These are phyloP conservation scores for Drosophila subquinaria DNA, from an alignment of 2,888 invertebrate genomes.

Conservation along the genomic window DNA sequence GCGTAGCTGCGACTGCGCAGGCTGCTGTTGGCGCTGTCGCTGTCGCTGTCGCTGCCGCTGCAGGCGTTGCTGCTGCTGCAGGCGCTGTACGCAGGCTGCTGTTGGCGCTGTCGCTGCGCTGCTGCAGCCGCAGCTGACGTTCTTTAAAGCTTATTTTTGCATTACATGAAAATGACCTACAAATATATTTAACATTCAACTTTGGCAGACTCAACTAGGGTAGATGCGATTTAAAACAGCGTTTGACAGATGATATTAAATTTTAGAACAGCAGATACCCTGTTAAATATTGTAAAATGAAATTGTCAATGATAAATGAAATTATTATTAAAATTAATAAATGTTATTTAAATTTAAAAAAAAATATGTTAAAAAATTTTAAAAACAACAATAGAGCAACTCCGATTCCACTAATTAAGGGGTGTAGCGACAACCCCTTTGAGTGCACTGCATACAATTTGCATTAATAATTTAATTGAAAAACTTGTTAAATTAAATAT, in stretches of 20 bases:
- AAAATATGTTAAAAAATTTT: too few relatives aligned
- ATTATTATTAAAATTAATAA: too few relatives aligned
- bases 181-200: slow-evolving; percentile 60
- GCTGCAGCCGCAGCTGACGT: slow-evolving; percentile 19
- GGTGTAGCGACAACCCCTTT: slow-evolving; percentile 2
- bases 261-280: not conserved
- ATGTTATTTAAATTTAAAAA: too few relatives aligned
- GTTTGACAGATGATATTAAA: not conserved
- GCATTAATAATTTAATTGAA: slow-evolving; percentile 75
- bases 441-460: slow-evolving; percentile 45
- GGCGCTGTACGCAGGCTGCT: not conserved
- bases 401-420: too few relatives aligned
- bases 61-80: too few relatives aligned
- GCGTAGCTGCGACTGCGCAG: slow-evolving; percentile 1
- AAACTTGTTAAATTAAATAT: slow-evolving; percentile 78
- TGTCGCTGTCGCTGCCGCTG: too few relatives aligned
- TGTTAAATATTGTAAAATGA: not conserved
- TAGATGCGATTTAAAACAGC: not conserved
- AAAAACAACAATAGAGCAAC: too few relatives aligned
- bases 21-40: not conserved
- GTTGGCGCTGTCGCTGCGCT: not conserved
- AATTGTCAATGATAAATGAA: not conserved
- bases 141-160: slow-evolving; percentile 38
- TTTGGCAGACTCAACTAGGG: slow-evolving; percentile 10
- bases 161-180: slow-evolving; percentile 76